Percentiles rank a stretch among this genome's conserved stretches.
Evolutionary conservation across 2,113 vertebrate species (phyloP).

Genomic region (Dascyllus trimaculatus): DNA sequence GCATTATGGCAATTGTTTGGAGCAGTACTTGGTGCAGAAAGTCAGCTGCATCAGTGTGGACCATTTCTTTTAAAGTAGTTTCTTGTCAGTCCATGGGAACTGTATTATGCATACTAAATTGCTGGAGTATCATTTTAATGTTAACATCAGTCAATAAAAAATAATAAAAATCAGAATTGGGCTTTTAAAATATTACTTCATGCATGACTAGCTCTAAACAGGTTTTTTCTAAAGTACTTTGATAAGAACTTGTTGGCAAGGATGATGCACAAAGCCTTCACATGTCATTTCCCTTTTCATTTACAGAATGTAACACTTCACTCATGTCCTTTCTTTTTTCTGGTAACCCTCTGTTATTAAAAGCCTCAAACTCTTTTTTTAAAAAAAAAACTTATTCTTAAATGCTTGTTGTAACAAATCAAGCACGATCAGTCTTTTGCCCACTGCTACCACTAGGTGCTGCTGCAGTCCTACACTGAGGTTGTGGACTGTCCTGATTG

Average conservation of each 20-base stretch:
- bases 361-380: background rate
- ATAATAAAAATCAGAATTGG: background rate
- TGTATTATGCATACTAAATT: background rate
- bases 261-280: conserved; percentile 37
- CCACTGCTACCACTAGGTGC: conserved; percentile 59
- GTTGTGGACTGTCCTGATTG: background rate
- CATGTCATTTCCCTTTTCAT: conserved; percentile 17
- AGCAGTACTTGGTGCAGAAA: background rate
- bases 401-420: background rate
- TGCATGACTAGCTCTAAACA: background rate
- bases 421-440: no score
- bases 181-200: background rate
- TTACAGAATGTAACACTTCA: background rate
- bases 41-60: no score
- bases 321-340: conserved; percentile 8
- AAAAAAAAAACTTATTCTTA: background rate
- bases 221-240: no score
- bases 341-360: conserved; percentile 19
- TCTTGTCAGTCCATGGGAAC: background rate
- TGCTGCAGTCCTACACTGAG: conserved; percentile 28
- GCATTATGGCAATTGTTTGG: background rate
- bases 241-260: background rate
- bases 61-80: background rate
- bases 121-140: background rate
- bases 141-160: background rate